Base-by-base conservation (phyloP, 2,113 vertebrate genomes). In the Tetrao urogallus region DNA sequence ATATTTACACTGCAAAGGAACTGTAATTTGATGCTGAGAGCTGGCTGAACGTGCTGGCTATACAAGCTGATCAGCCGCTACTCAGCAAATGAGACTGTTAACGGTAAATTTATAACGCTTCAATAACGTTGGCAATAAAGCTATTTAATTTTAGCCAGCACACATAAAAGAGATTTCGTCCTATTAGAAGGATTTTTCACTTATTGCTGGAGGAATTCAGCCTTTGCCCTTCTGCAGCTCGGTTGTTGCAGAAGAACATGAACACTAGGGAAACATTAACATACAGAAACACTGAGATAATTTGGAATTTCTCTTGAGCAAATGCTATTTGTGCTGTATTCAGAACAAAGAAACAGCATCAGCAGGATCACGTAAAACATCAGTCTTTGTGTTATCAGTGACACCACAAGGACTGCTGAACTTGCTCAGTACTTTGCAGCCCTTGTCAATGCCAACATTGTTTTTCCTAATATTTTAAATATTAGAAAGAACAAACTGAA, bases 121-220 rank as follows among this genome's bases (percentile, higher is more conserved):
- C 11, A 89, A 61, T 74, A 77, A 84, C 40, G 30, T 21, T 84
- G 57, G 92, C 81, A 79, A 21, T 65, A 86, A 84, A 90, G 18
- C 40, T 63, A 30, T 86, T 86, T 86, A 43, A 84, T 84, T 93
- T 86, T 65, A 83, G 57, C 52, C 74, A 81, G 78, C 83, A 60
- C 15, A 86, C 48, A 6, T 34, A 86, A n/a, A 20, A 57, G 43
- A 75, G 47, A 57, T 69, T 92, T 85, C 48, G 38, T 48, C 28
- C 74, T 30, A 19, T 64, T 80, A 67, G 42, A 66, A 58, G 12
- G 34, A 52, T 78, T 92, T 92, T 84, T 74, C 57, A 57, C 20
- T 63, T 54, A 92, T 61, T 75, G 86, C 12, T 69, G 36, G 22
- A 93, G 36, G 48, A 34, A 69, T 52, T 78, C 43, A 86, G 76